Conservation (phyloP, 2,113 vertebrate genomes). For the Spea multiplicata region DNA sequence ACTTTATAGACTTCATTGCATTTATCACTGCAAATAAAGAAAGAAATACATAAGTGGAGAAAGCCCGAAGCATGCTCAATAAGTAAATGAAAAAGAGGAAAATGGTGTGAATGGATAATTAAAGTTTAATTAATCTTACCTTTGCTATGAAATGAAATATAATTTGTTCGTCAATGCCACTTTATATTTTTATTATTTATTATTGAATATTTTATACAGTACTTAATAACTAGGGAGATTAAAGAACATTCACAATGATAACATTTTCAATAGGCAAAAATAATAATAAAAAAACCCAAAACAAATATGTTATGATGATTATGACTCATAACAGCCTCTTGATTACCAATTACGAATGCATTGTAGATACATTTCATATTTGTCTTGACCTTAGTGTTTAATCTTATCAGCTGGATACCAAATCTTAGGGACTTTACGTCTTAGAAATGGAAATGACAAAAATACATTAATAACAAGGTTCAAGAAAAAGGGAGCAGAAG, state of each 20-base stretch:
- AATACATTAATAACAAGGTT: slow-evolving; percentile 29
- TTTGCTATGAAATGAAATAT: too few relatives aligned
- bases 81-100: too few relatives aligned
- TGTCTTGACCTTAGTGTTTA: slow-evolving; percentile 5
- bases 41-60: background rate
- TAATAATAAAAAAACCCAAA: background rate
- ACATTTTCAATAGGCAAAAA: background rate
- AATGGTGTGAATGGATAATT: too few relatives aligned
- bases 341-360: background rate
- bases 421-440: background rate
- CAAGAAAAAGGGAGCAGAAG: slow-evolving; percentile 12
- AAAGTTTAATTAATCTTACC: too few relatives aligned
- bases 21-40: slow-evolving; percentile 72
- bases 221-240: background rate
- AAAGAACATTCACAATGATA: background rate
- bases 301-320: background rate
- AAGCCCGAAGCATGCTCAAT: too few relatives aligned
- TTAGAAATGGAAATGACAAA: slow-evolving; percentile 23
- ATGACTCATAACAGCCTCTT: background rate
- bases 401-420: slow-evolving; percentile 6
- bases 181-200: too few relatives aligned
- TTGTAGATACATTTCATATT: background rate
- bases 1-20: slow-evolving; percentile 81
- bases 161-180: too few relatives aligned
- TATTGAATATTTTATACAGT: too few relatives aligned